A percentile compares a stretch with the other conserved stretches of the same genome.
phyloP scores from a whole-genome alignment of 1,140 invertebrate species.

The Hyphantria cunea region DNA sequence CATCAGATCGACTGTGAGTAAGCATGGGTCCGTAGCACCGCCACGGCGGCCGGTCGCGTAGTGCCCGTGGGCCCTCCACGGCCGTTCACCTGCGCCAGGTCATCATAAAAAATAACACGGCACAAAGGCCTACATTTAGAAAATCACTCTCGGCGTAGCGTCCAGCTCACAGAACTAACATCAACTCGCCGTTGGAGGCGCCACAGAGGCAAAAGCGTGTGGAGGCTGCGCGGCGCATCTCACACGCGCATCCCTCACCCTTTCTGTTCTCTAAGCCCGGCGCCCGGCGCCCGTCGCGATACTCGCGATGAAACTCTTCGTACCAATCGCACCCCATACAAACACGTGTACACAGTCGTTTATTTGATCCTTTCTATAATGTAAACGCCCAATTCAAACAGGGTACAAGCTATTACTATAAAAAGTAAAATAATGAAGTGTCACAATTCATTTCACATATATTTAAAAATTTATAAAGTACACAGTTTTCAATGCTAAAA shows the following conservation, averaged over 20 bases:
- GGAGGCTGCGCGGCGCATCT: constrained; percentile 77
- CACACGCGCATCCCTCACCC: constrained; percentile 66
- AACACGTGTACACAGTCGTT: constrained; percentile 28
- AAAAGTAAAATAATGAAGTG: too few species aligned
- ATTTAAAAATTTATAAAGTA: too few species aligned
- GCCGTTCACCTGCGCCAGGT: constrained; percentile 63
- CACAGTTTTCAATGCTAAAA: too few species aligned
- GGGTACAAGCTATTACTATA: too few species aligned
- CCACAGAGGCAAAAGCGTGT: constrained; percentile 54
- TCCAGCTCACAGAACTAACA: constrained; percentile 52
- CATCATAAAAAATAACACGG: constrained; percentile 61
- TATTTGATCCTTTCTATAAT: constrained; percentile 10
- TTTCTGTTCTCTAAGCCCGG: constrained; percentile 38
- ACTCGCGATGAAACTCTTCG: too few species aligned
- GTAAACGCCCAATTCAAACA: constrained; percentile 23
- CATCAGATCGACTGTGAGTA: constrained; percentile 90
- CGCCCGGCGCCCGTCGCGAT: constrained; percentile 25
- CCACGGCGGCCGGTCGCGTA: constrained; percentile 72
- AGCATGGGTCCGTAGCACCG: constrained; percentile 86
- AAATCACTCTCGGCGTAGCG: constrained; percentile 45
- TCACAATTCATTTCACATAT: too few species aligned
- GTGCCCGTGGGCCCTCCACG: constrained; percentile 76
- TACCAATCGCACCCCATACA: constrained; percentile 18
- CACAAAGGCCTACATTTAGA: constrained; percentile 56
- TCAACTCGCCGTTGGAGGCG: constrained; percentile 63